Conservation (phyloP, 2,113 vertebrate species). For the Geococcyx californianus region DNA sequence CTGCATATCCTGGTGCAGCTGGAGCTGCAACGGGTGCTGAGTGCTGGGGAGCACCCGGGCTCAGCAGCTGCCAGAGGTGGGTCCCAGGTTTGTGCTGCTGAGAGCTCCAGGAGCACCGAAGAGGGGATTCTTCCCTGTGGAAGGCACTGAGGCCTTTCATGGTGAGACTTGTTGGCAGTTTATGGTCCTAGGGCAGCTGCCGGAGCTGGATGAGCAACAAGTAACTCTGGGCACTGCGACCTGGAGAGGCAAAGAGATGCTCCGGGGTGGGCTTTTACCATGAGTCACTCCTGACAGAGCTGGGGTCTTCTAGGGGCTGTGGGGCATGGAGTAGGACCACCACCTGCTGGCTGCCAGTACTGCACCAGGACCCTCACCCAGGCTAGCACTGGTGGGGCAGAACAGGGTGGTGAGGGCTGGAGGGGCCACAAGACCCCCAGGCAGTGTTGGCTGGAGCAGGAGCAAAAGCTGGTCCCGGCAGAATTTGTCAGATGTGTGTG, state of each 20-base stretch:
- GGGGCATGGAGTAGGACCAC: conserved; percentile 6
- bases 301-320: neutral
- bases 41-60: neutral
- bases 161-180: neutral
- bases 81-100: neutral
- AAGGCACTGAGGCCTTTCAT: neutral
- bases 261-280: neutral
- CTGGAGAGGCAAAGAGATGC: neutral
- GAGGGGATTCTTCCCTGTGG: neutral
- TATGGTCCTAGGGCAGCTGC: too few relatives aligned
- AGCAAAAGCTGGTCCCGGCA: neutral
- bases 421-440: too few relatives aligned
- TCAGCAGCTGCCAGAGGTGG: neutral
- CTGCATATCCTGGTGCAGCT: too few relatives aligned
- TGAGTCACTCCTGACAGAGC: too few relatives aligned
- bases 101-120: neutral
- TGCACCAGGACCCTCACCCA: neutral
- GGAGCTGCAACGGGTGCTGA: too few relatives aligned
- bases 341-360: conserved; percentile 4
- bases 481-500: too few relatives aligned
- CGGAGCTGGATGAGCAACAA: neutral
- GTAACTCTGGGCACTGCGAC: neutral
- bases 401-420: too few relatives aligned
- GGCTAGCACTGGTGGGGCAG: too few relatives aligned
- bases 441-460: neutral